These are phyloP conservation scores for Ictalurus punctatus DNA, from an alignment of 2,113 vertebrate species.

Conservation along the genomic window DNA sequence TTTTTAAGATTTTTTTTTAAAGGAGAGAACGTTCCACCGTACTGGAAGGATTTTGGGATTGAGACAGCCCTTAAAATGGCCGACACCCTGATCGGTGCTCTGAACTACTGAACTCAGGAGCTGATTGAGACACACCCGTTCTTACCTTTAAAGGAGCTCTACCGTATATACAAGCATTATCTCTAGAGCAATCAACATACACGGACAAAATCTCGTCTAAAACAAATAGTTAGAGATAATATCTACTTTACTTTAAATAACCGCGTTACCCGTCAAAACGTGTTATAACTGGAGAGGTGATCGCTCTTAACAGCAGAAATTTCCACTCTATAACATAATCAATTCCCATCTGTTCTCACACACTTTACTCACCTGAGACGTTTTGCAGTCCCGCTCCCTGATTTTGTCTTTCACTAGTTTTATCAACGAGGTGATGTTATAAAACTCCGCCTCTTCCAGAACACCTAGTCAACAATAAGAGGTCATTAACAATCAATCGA, in stretches of 20 bases:
- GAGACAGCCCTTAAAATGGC: too few relatives aligned
- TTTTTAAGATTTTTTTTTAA: too few relatives aligned
- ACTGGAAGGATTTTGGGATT: too few relatives aligned
- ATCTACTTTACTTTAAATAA: background rate
- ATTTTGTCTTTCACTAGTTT: constrained; percentile 98
- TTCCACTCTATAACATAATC: background rate
- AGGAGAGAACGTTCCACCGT: too few relatives aligned
- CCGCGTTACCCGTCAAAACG: background rate
- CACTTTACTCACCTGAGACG: constrained; percentile 83
- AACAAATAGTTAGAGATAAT: background rate
- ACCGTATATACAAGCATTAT: background rate
- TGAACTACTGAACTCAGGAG: too few relatives aligned
- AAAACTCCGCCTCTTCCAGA: constrained; percentile 97
- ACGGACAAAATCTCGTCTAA: background rate
- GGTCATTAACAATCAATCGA: background rate
- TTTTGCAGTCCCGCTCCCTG: constrained; percentile 96
- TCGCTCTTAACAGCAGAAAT: background rate
- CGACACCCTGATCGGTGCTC: too few relatives aligned
- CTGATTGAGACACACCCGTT: too few relatives aligned
- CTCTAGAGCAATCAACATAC: background rate
- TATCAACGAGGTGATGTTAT: constrained; percentile 99
- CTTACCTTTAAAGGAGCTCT: too few relatives aligned
- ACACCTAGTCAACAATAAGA: constrained; percentile 76
- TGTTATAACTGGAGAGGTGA: too few relatives aligned
- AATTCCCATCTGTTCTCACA: background rate